phyloP scores from a whole-genome alignment of 2,888 invertebrate genomes.

The Tenthredo distinguenda region DNA sequence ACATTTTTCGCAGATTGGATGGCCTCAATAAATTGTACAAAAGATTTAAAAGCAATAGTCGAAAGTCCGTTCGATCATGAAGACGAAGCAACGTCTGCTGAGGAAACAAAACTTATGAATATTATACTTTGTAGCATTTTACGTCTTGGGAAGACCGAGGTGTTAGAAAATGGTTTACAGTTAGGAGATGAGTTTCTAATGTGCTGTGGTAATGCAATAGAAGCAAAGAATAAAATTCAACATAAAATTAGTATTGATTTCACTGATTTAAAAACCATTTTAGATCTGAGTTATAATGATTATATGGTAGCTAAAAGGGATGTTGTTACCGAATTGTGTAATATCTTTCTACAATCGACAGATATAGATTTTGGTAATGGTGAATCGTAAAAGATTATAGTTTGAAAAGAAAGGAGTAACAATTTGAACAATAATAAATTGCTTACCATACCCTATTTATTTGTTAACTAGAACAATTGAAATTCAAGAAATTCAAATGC shows the following conservation, averaged over 20 bases:
- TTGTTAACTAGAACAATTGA: constrained; percentile 23
- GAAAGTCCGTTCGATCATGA: constrained; percentile 80
- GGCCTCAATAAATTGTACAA: constrained; percentile 4
- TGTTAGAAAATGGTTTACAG: background rate
- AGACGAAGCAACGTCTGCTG: constrained; percentile 79
- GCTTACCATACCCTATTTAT: constrained; percentile 6
- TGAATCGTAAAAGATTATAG: background rate
- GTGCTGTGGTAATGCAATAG: constrained; percentile 46
- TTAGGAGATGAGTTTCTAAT: constrained; percentile 28
- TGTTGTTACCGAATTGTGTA: constrained; percentile 58
- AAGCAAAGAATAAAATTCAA: constrained; percentile 59
- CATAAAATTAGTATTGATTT: constrained; percentile 56
- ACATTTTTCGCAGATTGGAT: constrained; percentile 23
- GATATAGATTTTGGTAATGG: background rate
- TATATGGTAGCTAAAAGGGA: constrained; percentile 65
- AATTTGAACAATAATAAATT: constrained; percentile 19
- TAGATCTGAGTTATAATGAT: constrained; percentile 62
- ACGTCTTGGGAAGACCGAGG: constrained; percentile 11
- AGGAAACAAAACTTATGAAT: constrained; percentile 74
- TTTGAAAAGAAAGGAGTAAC: background rate
- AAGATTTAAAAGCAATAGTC: constrained; percentile 60
- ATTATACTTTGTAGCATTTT: constrained; percentile 57
- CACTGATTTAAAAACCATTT: constrained; percentile 59
- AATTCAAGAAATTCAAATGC: constrained; percentile 6
- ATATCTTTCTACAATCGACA: background rate